Evolutionary conservation across 2,888 invertebrate genomes (phyloP).

Genomic region (Rhorus exstirpatorius): DNA sequence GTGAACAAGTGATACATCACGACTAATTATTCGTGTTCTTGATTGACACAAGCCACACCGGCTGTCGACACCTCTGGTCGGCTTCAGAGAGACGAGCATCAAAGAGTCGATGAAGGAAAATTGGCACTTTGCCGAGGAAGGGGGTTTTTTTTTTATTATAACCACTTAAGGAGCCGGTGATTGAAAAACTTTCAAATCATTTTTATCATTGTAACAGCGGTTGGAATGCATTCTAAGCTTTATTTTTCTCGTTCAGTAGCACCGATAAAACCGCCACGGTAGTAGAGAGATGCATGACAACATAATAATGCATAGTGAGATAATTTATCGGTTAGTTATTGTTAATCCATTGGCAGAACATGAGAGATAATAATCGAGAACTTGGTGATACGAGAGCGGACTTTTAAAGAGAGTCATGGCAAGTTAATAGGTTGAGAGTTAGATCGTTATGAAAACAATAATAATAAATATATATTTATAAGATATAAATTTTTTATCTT

Average conservation of each 20-base stretch:
- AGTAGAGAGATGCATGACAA: conserved; percentile 52
- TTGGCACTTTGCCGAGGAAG: background rate
- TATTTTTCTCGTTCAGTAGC: conserved; percentile 34
- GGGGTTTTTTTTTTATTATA: too few relatives aligned
- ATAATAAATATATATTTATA: conserved; percentile 55
- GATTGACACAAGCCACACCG: conserved; percentile 62
- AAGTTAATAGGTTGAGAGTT: conserved; percentile 60
- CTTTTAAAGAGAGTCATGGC: conserved; percentile 38
- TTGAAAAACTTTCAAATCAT: conserved; percentile 30
- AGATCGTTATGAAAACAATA: conserved; percentile 53
- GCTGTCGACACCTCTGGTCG: conserved; percentile 52
- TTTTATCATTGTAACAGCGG: conserved; percentile 21
- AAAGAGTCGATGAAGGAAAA: conserved; percentile 32
- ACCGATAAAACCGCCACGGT: conserved; percentile 46
- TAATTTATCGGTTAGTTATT: conserved; percentile 72
- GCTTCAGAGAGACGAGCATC: conserved; percentile 7
- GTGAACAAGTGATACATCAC: conserved; percentile 35
- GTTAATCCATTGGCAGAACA: conserved; percentile 56
- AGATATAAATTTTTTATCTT: conserved; percentile 51
- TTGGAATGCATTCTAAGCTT: background rate
- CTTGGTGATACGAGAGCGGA: conserved; percentile 44
- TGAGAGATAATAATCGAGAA: conserved; percentile 58
- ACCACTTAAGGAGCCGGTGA: background rate
- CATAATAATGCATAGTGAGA: conserved; percentile 66
- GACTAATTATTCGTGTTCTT: conserved; percentile 63